phyloP scores from a whole-genome alignment of 2,113 vertebrate species.

The Sclerurus mexicanus region DNA sequence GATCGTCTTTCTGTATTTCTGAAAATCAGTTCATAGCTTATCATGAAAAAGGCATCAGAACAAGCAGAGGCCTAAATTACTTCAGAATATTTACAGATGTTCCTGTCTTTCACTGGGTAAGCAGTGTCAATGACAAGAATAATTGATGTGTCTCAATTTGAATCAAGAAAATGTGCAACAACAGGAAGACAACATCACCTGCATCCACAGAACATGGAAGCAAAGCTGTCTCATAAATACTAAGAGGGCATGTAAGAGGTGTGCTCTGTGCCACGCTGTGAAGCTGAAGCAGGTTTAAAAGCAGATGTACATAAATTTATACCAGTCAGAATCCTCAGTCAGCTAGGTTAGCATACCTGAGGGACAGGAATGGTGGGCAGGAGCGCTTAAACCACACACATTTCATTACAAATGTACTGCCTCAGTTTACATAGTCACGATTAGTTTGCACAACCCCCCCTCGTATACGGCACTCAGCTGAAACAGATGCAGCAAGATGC shows the following conservation, averaged over 20 bases:
- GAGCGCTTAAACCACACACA: neutral
- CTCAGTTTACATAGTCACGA: neutral
- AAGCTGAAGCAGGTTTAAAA: neutral
- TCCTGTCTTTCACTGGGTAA: neutral
- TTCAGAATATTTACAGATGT: neutral
- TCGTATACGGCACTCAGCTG: neutral
- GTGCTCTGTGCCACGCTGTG: fast-evolving
- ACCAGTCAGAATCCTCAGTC: fast-evolving
- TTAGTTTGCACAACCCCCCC: neutral
- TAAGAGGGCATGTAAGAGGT: too few species aligned
- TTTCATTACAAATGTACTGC: neutral
- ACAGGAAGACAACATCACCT: neutral
- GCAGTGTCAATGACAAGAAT: neutral
- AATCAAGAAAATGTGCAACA: neutral
- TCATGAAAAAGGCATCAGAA: neutral
- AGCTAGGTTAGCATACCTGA: neutral
- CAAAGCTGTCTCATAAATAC: neutral
- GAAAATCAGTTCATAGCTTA: neutral
- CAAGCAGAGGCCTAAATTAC: neutral
- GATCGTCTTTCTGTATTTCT: neutral
- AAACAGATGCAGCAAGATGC: neutral
- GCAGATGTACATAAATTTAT: neutral
- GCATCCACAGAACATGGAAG: neutral
- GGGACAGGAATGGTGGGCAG: neutral
- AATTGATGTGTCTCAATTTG: neutral